These are phyloP conservation scores for Heliothis subflexa DNA, from an alignment of 1,140 invertebrate genomes.

Conservation along the genomic window DNA sequence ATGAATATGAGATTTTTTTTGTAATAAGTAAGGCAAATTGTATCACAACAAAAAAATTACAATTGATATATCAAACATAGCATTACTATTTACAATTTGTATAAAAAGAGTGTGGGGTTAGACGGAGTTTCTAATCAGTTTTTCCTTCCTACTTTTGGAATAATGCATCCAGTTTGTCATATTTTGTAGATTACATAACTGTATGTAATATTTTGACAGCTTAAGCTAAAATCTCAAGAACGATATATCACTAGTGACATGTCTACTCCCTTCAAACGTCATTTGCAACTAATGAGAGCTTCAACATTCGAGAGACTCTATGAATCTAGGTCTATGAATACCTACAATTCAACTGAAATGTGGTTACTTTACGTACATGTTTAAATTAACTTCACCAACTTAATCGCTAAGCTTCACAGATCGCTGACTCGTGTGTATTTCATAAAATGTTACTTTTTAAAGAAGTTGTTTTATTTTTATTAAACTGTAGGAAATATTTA, in stretches of 20 bases:
- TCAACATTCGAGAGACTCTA: too few species aligned
- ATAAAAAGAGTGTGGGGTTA: too few species aligned
- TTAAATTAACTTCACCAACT: neutral
- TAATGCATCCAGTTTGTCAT: too few species aligned
- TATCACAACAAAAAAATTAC: too few species aligned
- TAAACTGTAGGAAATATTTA: neutral
- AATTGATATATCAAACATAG: too few species aligned
- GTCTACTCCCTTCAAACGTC: slow-evolving; percentile 1
- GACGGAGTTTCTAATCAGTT: too few species aligned
- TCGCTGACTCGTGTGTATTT: neutral
- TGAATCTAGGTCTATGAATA: too few species aligned
- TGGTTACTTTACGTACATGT: neutral
- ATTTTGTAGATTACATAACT: too few species aligned
- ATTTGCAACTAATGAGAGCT: slow-evolving; percentile 15
- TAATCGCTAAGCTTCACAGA: neutral
- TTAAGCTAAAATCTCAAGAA: neutral
- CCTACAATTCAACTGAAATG: slow-evolving; percentile 7
- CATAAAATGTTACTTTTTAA: neutral
- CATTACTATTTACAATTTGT: too few species aligned
- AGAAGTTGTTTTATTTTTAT: neutral
- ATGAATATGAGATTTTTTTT: too few species aligned
- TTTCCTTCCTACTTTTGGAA: too few species aligned
- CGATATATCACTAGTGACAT: neutral
- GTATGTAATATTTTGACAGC: neutral
- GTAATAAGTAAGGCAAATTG: too few species aligned